Evolutionary conservation across 1,140 invertebrate species (phyloP).

Genomic region (Tetragnatha versicolor): DNA sequence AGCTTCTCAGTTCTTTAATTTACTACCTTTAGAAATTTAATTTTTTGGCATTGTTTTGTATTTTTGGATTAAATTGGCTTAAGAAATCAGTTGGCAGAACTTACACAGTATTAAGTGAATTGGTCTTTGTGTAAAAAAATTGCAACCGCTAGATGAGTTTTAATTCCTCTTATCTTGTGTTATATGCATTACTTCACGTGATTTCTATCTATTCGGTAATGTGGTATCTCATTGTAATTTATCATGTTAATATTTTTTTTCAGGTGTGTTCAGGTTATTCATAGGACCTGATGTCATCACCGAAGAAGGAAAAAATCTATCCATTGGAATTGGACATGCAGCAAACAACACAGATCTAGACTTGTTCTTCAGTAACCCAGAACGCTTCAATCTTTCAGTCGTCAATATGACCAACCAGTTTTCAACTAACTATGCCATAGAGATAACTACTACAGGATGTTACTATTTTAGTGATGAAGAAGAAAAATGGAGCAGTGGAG

Average conservation of each 20-base stretch:
- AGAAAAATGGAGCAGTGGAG: slow-evolving; percentile 46
- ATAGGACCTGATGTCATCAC: slow-evolving; percentile 32
- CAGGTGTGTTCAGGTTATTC: slow-evolving; percentile 31
- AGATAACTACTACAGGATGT: slow-evolving; percentile 32
- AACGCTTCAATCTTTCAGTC: slow-evolving; percentile 15
- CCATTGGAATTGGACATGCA: slow-evolving; percentile 36
- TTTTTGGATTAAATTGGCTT: too few species aligned
- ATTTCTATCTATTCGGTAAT: too few species aligned
- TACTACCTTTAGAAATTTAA: too few species aligned
- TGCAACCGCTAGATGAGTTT: too few species aligned
- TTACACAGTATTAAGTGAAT: too few species aligned
- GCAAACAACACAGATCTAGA: slow-evolving; percentile 12
- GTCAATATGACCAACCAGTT: slow-evolving; percentile 48
- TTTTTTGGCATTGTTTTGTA: too few species aligned
- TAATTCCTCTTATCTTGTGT: too few species aligned
- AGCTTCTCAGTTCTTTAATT: too few species aligned
- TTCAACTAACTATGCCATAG: slow-evolving; percentile 30
- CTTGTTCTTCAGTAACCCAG: slow-evolving; percentile 2
- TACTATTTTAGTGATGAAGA: slow-evolving; percentile 32
- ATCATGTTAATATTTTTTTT: background rate
- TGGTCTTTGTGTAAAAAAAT: too few species aligned
- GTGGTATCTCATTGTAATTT: too few species aligned
- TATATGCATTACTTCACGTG: too few species aligned
- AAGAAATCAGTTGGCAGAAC: too few species aligned
- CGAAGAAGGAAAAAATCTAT: slow-evolving; percentile 34